phyloP scores from a whole-genome alignment of 2,888 invertebrate genomes.

The Mesodorylaimus sp. region DNA sequence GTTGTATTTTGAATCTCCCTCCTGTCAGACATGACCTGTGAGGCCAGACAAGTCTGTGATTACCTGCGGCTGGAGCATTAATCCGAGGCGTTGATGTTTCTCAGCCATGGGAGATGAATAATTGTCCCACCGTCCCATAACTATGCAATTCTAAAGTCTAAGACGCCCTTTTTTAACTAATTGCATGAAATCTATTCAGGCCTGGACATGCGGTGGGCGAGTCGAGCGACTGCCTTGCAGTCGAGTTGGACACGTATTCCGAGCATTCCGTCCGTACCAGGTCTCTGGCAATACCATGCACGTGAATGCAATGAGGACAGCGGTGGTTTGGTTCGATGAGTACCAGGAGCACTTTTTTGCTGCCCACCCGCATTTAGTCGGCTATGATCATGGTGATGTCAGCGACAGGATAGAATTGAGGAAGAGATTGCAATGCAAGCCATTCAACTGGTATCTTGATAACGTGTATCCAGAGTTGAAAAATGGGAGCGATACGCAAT shows the following conservation, averaged over 20 bases:
- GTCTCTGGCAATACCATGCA: constrained; percentile 71
- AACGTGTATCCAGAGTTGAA: constrained; percentile 59
- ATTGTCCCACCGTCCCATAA: too few species aligned
- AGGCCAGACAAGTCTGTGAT: too few species aligned
- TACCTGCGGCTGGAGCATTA: too few species aligned
- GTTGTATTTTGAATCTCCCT: too few species aligned
- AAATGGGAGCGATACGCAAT: too few species aligned
- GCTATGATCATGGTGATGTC: constrained; percentile 47
- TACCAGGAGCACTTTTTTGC: constrained; percentile 45
- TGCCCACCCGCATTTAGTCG: neutral
- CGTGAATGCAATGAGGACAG: constrained; percentile 92
- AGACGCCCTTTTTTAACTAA: too few species aligned
- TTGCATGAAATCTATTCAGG: constrained; percentile 51
- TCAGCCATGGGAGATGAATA: too few species aligned
- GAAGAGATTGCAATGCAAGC: constrained; percentile 52
- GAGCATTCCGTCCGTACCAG: constrained; percentile 92
- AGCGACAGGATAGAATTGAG: constrained; percentile 52
- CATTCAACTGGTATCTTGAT: constrained; percentile 70
- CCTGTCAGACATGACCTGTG: too few species aligned
- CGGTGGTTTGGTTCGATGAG: constrained; percentile 99
- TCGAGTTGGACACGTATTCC: constrained; percentile 88
- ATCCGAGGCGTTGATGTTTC: too few species aligned
- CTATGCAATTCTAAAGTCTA: too few species aligned
- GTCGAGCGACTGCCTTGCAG: constrained; percentile 88
- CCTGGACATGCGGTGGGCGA: constrained; percentile 89